Conservation (phyloP, 2,113 vertebrate species). For the Psophia crepitans region DNA sequence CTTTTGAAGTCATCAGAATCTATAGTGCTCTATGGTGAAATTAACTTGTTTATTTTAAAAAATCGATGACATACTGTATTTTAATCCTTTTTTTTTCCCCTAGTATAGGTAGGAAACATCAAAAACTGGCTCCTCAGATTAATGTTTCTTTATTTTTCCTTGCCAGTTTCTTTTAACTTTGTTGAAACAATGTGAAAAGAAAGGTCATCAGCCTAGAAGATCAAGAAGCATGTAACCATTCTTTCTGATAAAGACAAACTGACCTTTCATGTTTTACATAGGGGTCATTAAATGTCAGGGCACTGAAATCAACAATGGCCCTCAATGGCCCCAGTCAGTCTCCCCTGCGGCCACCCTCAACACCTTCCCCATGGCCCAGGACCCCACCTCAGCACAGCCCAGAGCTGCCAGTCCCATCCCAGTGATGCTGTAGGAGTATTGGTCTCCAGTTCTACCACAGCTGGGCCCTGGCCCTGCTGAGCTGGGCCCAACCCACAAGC, state of each 20-base stretch:
- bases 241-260: conserved; percentile 3
- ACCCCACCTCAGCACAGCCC: background rate
- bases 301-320: background rate
- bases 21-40: background rate
- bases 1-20: background rate
- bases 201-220: conserved; percentile 29
- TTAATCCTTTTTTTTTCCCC: background rate
- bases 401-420: background rate
- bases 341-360: background rate
- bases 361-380: background rate
- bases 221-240: background rate
- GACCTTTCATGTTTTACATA: background rate
- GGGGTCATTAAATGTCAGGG: background rate
- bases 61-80: background rate
- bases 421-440: background rate
- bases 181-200: conserved; percentile 1
- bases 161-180: background rate
- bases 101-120: background rate
- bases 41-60: background rate
- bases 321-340: background rate
- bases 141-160: conserved; percentile 2
- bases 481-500: background rate
- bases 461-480: background rate
- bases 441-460: background rate
- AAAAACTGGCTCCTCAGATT: background rate